Conservation (phyloP, 1,140 invertebrate genomes). For the Paralvinella palmiformis region DNA sequence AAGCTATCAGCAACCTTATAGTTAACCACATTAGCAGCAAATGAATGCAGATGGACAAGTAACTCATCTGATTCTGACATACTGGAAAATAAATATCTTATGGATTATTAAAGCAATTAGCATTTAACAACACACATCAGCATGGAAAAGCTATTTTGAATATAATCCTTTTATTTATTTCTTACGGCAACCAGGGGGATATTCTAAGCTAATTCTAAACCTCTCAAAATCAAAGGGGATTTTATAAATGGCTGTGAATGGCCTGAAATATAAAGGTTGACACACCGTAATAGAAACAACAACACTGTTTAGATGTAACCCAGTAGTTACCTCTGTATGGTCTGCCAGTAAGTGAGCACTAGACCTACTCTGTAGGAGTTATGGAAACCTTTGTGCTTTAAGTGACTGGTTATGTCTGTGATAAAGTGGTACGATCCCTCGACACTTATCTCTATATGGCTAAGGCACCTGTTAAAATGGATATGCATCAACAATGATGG, state of each 20-base stretch:
- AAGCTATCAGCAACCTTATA: conserved; percentile 69
- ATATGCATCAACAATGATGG: no score
- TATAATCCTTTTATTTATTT: no score
- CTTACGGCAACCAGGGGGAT: no score
- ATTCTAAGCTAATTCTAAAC: no score
- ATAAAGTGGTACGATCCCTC: conserved; percentile 72
- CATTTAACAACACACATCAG: no score
- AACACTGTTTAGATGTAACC: no score
- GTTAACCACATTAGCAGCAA: conserved; percentile 60
- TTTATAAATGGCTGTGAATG: no score
- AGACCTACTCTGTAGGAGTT: conserved; percentile 66
- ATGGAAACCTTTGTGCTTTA: conserved; percentile 60
- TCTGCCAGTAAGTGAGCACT: conserved; percentile 63
- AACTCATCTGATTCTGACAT: conserved; percentile 65
- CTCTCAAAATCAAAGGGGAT: no score
- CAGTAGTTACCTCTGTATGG: conserved; percentile 44
- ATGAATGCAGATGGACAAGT: conserved; percentile 68
- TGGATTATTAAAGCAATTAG: no score
- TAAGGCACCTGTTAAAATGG: conserved; percentile 20
- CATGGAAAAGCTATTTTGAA: no score
- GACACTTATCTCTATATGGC: conserved; percentile 44
- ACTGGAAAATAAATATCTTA: conserved; percentile 31
- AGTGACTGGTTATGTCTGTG: conserved; percentile 68
- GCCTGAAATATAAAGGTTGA: no score
- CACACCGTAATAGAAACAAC: no score